These are phyloP conservation scores for Dasyprocta punctata DNA, from an alignment of 2,113 vertebrate genomes.

Conservation along the genomic window DNA sequence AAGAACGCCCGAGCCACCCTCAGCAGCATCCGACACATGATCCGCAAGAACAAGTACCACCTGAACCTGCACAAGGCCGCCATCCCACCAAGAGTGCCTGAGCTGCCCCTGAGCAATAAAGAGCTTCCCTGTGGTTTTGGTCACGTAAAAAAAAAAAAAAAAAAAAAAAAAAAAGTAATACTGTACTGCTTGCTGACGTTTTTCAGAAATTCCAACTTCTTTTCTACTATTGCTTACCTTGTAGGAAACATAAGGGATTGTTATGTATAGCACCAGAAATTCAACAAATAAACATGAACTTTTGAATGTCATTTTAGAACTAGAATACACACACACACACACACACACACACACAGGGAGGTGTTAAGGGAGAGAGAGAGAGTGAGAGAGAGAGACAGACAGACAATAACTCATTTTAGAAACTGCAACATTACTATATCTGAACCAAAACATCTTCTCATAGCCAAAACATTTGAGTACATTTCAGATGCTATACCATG, in stretches of 20 bases:
- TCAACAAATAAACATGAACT: background rate
- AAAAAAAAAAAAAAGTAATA: background rate
- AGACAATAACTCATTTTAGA: no score
- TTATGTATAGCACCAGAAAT: background rate
- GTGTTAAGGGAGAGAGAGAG: background rate
- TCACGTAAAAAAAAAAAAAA: no score
- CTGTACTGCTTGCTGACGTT: background rate
- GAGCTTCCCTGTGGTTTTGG: no score
- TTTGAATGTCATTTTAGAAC: background rate
- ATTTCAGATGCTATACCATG: background rate
- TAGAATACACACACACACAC: background rate
- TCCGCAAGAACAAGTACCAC: no score
- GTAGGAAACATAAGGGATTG: background rate
- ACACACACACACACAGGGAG: background rate
- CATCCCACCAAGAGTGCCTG: no score
- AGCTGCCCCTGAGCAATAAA: no score
- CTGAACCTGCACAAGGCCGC: no score
- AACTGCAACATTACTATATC: background rate
- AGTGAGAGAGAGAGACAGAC: background rate
- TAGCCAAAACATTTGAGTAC: background rate
- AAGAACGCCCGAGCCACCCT: no score
- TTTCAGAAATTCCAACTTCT: background rate
- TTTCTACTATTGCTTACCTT: background rate
- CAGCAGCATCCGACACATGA: no score
- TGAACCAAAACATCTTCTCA: background rate